Evolutionary conservation across 2,113 vertebrate genomes (phyloP).

Genomic region (Nannospalax galili): DNA sequence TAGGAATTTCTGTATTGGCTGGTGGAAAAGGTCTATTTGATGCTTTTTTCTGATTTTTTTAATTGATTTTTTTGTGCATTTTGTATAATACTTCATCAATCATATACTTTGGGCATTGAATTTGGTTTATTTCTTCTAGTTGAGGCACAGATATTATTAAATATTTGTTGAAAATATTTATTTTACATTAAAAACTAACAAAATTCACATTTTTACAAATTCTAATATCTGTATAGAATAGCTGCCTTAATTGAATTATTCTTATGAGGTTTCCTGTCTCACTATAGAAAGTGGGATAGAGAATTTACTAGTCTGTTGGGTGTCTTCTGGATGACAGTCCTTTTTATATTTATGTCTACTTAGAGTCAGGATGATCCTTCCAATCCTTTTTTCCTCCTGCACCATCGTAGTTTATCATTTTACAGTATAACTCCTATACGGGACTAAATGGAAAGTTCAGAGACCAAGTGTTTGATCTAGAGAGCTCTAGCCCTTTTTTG

Average conservation of each 20-base stretch:
- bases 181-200: background rate
- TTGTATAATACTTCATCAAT: background rate
- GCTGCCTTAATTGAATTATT: conserved; percentile 3
- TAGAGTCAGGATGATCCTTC: background rate
- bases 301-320: background rate
- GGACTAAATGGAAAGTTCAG: background rate
- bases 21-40: background rate
- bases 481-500: background rate
- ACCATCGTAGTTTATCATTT: background rate
- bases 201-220: background rate
- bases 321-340: background rate
- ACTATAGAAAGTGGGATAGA: background rate
- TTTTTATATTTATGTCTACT: background rate
- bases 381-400: background rate
- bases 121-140: background rate
- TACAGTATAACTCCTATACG: background rate
- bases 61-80: too few species aligned
- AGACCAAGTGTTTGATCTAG: background rate
- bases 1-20: background rate
- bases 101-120: background rate
- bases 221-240: background rate
- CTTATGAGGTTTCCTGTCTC: background rate
- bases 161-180: conserved; percentile 6
- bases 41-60: background rate
- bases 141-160: background rate